Conservation (phyloP, 2,797 vertebrate species). For the Melanogrammus aeglefinus region DNA sequence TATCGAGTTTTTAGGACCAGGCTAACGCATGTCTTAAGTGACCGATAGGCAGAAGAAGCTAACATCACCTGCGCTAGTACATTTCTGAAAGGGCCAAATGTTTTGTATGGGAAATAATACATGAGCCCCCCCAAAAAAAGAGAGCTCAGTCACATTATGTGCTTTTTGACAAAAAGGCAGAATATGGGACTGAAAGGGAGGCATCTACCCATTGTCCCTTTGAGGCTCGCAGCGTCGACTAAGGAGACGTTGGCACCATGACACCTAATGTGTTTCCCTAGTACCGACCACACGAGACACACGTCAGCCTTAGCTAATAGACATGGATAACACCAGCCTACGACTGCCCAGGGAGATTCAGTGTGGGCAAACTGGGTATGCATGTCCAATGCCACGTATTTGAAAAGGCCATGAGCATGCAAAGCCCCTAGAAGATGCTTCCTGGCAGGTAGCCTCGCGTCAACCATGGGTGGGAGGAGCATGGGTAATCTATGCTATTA, state of each 20-base stretch:
- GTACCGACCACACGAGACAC: neutral
- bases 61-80: too few relatives aligned
- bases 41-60: too few relatives aligned
- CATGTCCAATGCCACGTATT: neutral
- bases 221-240: neutral
- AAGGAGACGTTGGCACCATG: neutral
- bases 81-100: too few relatives aligned
- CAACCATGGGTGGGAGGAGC: slow-evolving; percentile 27
- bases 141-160: too few relatives aligned
- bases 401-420: slow-evolving; percentile 21
- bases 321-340: slow-evolving; percentile 10
- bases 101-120: too few relatives aligned
- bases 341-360: slow-evolving; percentile 13
- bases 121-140: too few relatives aligned
- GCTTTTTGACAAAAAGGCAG: too few relatives aligned
- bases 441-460: neutral
- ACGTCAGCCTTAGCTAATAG: neutral
- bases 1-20: too few relatives aligned
- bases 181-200: neutral
- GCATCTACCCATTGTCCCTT: neutral
- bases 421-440: slow-evolving; percentile 19
- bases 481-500: slow-evolving; percentile 24
- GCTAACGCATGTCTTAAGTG: too few relatives aligned
- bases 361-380: slow-evolving; percentile 10
- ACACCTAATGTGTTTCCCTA: neutral